A percentile compares a stretch with the other conserved stretches of the same genome.
Conservation (phyloP, 2,113 vertebrate species). For the Thamnaconus septentrionalis region DNA sequence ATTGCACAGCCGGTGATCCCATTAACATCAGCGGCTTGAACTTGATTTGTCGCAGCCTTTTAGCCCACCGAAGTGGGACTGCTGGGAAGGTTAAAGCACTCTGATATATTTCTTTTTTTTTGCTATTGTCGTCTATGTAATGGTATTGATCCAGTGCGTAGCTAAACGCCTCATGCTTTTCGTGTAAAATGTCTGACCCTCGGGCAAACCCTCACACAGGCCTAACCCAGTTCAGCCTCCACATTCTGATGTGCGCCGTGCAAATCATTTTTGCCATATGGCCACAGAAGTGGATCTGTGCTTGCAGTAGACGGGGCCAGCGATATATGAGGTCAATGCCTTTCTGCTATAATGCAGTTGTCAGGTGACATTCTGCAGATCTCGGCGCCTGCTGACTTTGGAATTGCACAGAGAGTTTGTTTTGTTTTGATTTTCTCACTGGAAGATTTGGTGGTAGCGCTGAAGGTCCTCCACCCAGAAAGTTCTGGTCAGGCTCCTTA, state of each 20-base stretch:
- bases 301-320: background rate
- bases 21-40: constrained; percentile 51
- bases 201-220: constrained; percentile 19
- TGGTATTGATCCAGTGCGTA: background rate
- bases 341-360: no score
- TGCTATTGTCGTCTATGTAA: no score
- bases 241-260: constrained; percentile 9
- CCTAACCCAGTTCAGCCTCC: constrained; percentile 36
- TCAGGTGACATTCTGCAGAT: no score
- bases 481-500: background rate
- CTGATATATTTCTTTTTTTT: no score
- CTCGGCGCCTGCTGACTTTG: no score
- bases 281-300: background rate
- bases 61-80: no score
- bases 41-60: constrained; percentile 21
- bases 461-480: background rate
- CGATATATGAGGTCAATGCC: no score
- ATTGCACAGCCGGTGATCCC: constrained; percentile 37
- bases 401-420: background rate
- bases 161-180: constrained; percentile 9
- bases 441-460: background rate
- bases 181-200: constrained; percentile 10
- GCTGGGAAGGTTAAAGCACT: no score
- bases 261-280: constrained; percentile 13
- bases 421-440: background rate